Conservation (phyloP, 2,888 invertebrate genomes). For the Caenorhabditis auriculariae region DNA sequence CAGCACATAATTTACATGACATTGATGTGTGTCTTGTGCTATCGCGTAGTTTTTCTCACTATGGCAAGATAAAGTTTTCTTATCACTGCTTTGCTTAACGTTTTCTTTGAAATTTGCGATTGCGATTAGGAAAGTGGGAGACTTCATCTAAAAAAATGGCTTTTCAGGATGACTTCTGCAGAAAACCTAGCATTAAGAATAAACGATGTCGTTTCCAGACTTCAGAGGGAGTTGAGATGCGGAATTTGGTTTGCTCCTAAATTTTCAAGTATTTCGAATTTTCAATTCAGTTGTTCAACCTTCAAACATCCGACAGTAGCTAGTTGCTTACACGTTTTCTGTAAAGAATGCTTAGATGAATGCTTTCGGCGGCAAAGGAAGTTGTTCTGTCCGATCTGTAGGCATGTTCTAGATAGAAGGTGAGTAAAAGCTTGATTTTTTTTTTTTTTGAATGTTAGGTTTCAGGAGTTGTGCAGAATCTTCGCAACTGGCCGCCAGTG, state of each 20-base stretch:
- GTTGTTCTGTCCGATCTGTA: slow-evolving; percentile 41
- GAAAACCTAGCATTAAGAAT: slow-evolving; percentile 9
- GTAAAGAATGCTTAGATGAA: slow-evolving; percentile 21
- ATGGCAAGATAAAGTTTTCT: neutral
- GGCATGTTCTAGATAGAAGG: slow-evolving; percentile 33
- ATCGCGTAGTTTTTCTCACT: neutral
- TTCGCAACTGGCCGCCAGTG: slow-evolving; percentile 14
- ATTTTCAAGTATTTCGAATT: neutral
- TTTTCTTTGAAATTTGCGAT: too few relatives aligned
- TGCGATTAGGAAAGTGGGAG: too few relatives aligned
- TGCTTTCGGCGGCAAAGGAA: slow-evolving; percentile 29
- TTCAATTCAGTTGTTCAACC: slow-evolving; percentile 38
- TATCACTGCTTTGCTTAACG: neutral
- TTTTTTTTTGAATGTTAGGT: neutral
- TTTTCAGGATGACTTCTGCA: slow-evolving; percentile 7
- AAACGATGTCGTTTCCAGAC: slow-evolving; percentile 6
- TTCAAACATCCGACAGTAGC: slow-evolving; percentile 30
- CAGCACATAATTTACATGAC: too few relatives aligned
- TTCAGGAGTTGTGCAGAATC: slow-evolving; percentile 24
- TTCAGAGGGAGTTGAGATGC: slow-evolving; percentile 38
- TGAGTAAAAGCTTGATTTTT: slow-evolving; percentile 4
- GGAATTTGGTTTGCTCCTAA: slow-evolving; percentile 35
- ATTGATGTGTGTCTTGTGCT: too few relatives aligned
- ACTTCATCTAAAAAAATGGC: neutral
- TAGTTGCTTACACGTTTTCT: slow-evolving; percentile 43